A percentile compares a stretch with the other conserved stretches of the same genome.
These are phyloP conservation scores for Spea bombifrons DNA, from an alignment of 2,113 vertebrate species.

Conservation along the genomic window DNA sequence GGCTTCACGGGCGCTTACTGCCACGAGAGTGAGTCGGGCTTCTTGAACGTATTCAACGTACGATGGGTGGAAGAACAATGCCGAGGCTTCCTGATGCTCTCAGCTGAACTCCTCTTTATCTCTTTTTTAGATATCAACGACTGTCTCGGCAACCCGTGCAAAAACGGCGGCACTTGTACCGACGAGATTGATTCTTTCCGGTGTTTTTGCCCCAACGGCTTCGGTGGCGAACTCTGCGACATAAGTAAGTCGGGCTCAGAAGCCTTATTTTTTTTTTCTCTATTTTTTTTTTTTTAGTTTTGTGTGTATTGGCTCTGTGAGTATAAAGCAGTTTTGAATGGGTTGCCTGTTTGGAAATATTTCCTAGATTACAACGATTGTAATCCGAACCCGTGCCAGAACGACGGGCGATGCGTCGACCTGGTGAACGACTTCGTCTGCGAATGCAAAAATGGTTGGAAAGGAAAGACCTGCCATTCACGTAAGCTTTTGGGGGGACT, in stretches of 20 bases:
- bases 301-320: not conserved
- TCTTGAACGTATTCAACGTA: no score
- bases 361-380: conserved; percentile 88
- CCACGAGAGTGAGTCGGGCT: conserved; percentile 86
- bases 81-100: no score
- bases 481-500: conserved; percentile 67
- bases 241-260: conserved; percentile 72
- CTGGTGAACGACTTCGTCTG: conserved; percentile 90
- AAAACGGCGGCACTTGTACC: conserved; percentile 88
- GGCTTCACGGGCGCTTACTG: conserved; percentile 93
- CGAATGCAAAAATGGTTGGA: conserved; percentile 85
- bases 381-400: conserved; percentile 82
- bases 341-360: not conserved
- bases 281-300: not conserved
- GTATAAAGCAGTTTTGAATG: not conserved
- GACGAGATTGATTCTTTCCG: conserved; percentile 85
- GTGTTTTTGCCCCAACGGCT: conserved; percentile 89
- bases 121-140: conserved; percentile 83
- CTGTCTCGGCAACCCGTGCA: conserved; percentile 80
- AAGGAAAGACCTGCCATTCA: conserved; percentile 93
- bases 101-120: not conserved
- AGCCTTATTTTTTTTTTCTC: no score
- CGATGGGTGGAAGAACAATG: not conserved
- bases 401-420: conserved; percentile 82
- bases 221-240: conserved; percentile 86